Evolutionary conservation across 2,888 invertebrate species (phyloP).

Genomic region (Eutolmus rufibarbis): DNA sequence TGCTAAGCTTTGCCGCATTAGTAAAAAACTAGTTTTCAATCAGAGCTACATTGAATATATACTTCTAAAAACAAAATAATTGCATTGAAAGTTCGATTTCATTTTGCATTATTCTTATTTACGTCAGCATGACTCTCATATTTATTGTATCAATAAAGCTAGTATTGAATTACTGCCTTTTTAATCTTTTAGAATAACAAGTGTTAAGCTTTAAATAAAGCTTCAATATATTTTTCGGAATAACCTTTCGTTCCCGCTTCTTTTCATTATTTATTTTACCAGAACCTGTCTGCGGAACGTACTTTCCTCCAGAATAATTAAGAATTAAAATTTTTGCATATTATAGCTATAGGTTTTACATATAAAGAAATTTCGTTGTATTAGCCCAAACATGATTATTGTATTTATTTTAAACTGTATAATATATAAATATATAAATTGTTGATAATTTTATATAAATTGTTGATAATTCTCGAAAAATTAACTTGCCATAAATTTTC

Average conservation of each 20-base stretch:
- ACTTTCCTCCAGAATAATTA: neutral
- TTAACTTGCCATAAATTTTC: no score
- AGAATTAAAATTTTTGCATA: neutral
- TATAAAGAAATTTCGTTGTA: neutral
- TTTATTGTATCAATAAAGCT: neutral
- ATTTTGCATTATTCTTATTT: neutral
- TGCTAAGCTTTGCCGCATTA: no score
- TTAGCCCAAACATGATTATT: neutral
- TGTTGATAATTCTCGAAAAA: no score
- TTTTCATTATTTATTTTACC: neutral
- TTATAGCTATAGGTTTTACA: neutral
- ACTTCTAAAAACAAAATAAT: neutral
- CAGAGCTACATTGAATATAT: no score
- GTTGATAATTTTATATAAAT: no score
- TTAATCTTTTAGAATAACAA: neutral
- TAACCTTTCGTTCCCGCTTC: neutral
- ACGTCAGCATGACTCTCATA: neutral
- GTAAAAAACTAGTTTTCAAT: no score
- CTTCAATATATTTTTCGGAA: neutral
- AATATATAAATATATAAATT: no score
- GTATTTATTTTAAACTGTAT: neutral
- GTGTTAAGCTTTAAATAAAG: neutral
- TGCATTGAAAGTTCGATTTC: neutral
- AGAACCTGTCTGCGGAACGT: neutral
- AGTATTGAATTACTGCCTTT: neutral